A percentile compares a stretch with the other conserved stretches of the same genome.
These are phyloP conservation scores for Sebastes matsubarae DNA, from an alignment of 2,797 vertebrate genomes.

Conservation along the genomic window DNA sequence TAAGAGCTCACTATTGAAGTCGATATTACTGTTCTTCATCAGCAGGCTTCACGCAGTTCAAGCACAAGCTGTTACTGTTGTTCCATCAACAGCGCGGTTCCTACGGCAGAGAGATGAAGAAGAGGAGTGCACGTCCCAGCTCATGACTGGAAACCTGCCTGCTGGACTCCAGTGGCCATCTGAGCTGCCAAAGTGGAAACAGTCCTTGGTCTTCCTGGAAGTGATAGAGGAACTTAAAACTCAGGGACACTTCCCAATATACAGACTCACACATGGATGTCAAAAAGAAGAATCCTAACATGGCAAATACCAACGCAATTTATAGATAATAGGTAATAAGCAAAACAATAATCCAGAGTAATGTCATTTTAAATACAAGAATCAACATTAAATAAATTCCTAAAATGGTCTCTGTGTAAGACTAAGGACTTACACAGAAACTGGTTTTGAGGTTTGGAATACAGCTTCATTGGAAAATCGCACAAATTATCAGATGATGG, in stretches of 20 bases:
- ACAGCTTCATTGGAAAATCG: neutral
- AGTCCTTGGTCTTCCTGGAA: conserved; percentile 53
- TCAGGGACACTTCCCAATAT: conserved; percentile 5
- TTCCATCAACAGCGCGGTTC: conserved; percentile 35
- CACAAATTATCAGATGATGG: neutral
- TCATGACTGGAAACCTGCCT: conserved; percentile 62
- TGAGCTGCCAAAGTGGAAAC: conserved; percentile 54
- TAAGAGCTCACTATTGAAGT: neutral
- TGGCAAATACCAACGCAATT: neutral
- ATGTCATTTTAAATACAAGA: neutral
- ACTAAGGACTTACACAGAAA: neutral
- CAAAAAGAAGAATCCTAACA: neutral
- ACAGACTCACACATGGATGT: neutral
- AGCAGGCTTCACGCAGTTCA: conserved; percentile 9
- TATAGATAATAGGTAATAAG: too few relatives aligned
- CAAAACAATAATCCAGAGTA: neutral
- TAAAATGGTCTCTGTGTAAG: neutral
- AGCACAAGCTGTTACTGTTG: conserved; percentile 33
- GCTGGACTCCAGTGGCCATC: conserved; percentile 32
- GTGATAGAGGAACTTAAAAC: conserved; percentile 30
- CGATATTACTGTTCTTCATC: neutral
- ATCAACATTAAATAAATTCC: neutral
- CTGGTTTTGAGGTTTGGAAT: neutral
- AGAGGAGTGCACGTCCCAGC: conserved; percentile 23
- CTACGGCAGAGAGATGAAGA: conserved; percentile 52